These are phyloP conservation scores for Dryadula phaetusa DNA, from an alignment of 2,888 invertebrate genomes.

Conservation along the genomic window DNA sequence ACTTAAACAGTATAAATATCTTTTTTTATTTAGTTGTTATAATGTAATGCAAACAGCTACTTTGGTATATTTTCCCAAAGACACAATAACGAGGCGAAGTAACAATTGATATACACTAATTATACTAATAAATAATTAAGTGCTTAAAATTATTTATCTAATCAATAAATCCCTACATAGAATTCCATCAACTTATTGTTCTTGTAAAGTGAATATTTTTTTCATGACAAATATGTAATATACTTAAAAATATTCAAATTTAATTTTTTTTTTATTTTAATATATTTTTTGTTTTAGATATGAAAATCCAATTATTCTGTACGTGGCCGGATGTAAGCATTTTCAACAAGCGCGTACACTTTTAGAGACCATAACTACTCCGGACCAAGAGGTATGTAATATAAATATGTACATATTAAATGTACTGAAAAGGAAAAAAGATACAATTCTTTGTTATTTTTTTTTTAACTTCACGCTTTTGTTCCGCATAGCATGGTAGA, in stretches of 20 bases:
- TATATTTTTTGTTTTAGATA: slow-evolving; percentile 58
- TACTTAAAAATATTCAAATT: background rate
- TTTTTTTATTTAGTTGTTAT: too few species aligned
- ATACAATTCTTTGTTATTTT: background rate
- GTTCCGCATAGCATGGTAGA: background rate
- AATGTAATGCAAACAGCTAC: too few species aligned
- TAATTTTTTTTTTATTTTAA: background rate
- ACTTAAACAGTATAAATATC: too few species aligned
- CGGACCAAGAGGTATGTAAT: slow-evolving; percentile 89
- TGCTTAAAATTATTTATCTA: too few species aligned
- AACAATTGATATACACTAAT: too few species aligned
- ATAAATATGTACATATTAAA: background rate
- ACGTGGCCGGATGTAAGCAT: slow-evolving; percentile 94
- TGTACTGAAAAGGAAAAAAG: background rate
- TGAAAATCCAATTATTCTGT: slow-evolving; percentile 86
- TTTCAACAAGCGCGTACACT: slow-evolving; percentile 95
- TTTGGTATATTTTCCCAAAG: too few species aligned
- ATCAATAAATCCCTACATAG: too few species aligned
- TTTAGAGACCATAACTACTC: slow-evolving; percentile 91
- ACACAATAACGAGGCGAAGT: too few species aligned
- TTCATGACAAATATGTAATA: too few species aligned
- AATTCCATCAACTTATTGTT: too few species aligned
- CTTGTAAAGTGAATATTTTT: too few species aligned
- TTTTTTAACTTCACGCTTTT: background rate
- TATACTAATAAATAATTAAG: too few species aligned